phyloP scores from a whole-genome alignment of 2,113 vertebrate genomes.

The Paralichthys olivaceus region DNA sequence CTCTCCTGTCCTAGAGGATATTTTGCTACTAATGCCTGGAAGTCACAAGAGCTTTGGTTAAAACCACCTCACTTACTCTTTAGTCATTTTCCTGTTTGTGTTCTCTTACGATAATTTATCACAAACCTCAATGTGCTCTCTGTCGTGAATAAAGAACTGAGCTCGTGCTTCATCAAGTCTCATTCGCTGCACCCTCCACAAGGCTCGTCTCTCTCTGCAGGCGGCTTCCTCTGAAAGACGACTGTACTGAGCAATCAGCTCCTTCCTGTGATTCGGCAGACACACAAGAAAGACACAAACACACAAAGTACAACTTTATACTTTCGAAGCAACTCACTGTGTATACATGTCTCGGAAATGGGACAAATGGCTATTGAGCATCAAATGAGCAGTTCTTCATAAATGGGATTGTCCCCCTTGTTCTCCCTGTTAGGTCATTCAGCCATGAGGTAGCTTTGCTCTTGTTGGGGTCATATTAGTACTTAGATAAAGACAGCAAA shows the following conservation, averaged over 20 bases:
- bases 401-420: neutral
- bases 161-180: slow-evolving; percentile 84
- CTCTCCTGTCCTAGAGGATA: slow-evolving; percentile 74
- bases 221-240: slow-evolving; percentile 92
- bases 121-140: slow-evolving; percentile 82
- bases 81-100: slow-evolving; percentile 4
- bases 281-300: neutral
- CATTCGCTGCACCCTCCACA: slow-evolving; percentile 92
- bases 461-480: too few species aligned
- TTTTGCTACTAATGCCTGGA: slow-evolving; percentile 83
- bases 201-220: slow-evolving; percentile 87
- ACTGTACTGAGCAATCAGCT: slow-evolving; percentile 93
- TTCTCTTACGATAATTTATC: slow-evolving; percentile 6
- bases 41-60: slow-evolving; percentile 20
- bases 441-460: neutral
- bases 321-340: neutral
- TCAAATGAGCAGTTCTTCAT: neutral
- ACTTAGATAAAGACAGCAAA: too few species aligned
- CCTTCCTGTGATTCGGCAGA: slow-evolving; percentile 83
- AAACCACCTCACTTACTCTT: neutral
- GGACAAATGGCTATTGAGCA: neutral
- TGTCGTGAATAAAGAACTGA: slow-evolving; percentile 85
- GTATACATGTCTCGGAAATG: neutral
- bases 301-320: neutral
- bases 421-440: neutral